Conservation (phyloP, 1,140 invertebrate genomes). For the Lepidurus couesii region DNA sequence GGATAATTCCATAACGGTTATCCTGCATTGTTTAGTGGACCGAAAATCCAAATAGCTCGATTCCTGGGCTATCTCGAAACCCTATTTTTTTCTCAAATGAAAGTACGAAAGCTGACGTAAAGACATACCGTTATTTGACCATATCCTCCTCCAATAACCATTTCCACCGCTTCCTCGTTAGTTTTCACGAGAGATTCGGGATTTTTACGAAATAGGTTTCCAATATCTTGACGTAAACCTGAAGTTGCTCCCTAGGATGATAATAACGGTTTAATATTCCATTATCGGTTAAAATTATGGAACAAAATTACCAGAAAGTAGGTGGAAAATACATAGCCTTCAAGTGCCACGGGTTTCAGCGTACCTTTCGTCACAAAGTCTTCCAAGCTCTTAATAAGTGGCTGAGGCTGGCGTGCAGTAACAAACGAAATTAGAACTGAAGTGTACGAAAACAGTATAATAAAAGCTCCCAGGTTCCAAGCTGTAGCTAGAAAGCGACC, state of each 20-base stretch:
- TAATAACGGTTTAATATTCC: neutral
- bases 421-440: neutral
- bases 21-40: neutral
- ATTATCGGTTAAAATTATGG: neutral
- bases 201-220: neutral
- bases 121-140: neutral
- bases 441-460: neutral
- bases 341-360: neutral
- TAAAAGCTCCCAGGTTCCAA: neutral
- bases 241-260: neutral
- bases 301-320: neutral
- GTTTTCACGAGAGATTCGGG: neutral
- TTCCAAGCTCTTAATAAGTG: neutral
- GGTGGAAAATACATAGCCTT: neutral
- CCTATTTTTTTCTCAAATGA: neutral
- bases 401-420: neutral
- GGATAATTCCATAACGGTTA: neutral
- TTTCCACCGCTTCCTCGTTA: neutral
- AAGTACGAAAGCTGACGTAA: neutral
- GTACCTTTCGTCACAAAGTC: neutral
- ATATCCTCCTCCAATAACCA: neutral
- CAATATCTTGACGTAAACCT: neutral
- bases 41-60: neutral
- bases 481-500: neutral
- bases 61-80: neutral